Evolutionary conservation across 2,888 invertebrate species (phyloP).

Genomic region (Napeogenes inachia): DNA sequence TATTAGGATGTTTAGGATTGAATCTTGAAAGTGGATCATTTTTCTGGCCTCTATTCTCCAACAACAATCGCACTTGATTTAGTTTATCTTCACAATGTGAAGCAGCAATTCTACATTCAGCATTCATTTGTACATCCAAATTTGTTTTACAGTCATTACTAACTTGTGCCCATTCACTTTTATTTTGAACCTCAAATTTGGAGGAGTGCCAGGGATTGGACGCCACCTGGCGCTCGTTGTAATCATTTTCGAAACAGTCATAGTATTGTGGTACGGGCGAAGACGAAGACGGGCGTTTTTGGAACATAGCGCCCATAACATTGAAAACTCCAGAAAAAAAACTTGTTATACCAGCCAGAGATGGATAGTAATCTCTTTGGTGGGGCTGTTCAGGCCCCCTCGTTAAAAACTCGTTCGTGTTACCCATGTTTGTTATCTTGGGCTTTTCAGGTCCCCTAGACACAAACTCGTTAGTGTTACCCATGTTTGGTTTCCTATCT

Average conservation of each 20-base stretch:
- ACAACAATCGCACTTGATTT: constrained; percentile 48
- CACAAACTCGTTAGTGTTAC: constrained; percentile 25
- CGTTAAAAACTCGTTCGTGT: constrained; percentile 25
- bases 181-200: constrained; percentile 56
- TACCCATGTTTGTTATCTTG: constrained; percentile 27
- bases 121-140: constrained; percentile 47
- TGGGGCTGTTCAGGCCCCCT: constrained; percentile 23
- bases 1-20: constrained; percentile 42
- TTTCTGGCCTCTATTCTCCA: constrained; percentile 40
- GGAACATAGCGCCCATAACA: constrained; percentile 55
- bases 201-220: constrained; percentile 51
- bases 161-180: constrained; percentile 50
- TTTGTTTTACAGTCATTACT: constrained; percentile 37
- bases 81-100: constrained; percentile 59
- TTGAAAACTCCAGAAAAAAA: constrained; percentile 61
- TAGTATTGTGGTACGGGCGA: constrained; percentile 43
- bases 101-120: constrained; percentile 46
- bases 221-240: constrained; percentile 42
- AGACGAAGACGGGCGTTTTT: constrained; percentile 45
- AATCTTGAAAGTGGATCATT: constrained; percentile 32
- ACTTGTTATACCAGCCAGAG: constrained; percentile 49
- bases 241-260: constrained; percentile 45
- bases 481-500: constrained; percentile 30
- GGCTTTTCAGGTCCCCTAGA: constrained; percentile 21
- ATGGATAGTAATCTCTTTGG: constrained; percentile 37